Conservation (phyloP, 2,113 vertebrate genomes). For the Megatriorchis doriae region DNA sequence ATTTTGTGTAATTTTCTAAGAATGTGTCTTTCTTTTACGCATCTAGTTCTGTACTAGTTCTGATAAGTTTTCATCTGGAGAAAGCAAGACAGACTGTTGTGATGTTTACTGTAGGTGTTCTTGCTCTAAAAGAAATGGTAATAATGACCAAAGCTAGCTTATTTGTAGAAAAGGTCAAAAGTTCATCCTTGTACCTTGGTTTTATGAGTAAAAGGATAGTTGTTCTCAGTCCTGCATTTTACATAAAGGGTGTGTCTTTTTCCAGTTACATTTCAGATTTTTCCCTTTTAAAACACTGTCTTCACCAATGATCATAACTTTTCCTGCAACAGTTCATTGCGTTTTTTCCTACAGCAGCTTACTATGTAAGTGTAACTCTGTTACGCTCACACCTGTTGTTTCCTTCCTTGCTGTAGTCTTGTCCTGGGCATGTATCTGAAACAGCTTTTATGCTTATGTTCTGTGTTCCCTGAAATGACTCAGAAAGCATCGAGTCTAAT, state of each 20-base stretch:
- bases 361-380: background rate
- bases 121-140: background rate
- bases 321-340: background rate
- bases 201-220: background rate
- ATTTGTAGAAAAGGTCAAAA: background rate
- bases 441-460: background rate
- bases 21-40: background rate
- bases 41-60: background rate
- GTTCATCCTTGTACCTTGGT: background rate
- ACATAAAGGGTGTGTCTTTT: background rate
- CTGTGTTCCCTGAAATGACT: background rate
- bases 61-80: background rate
- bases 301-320: background rate
- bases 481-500: background rate
- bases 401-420: background rate
- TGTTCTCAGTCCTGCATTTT: background rate
- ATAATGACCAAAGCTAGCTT: background rate
- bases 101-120: background rate
- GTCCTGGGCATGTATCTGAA: background rate
- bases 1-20: background rate
- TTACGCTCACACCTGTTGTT: background rate
- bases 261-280: background rate
- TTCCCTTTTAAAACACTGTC: background rate
- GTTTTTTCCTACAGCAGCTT: background rate
- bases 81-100: background rate